Evolutionary conservation across 2,888 invertebrate genomes (phyloP).

Genomic region (Ganaspis brasiliensis): DNA sequence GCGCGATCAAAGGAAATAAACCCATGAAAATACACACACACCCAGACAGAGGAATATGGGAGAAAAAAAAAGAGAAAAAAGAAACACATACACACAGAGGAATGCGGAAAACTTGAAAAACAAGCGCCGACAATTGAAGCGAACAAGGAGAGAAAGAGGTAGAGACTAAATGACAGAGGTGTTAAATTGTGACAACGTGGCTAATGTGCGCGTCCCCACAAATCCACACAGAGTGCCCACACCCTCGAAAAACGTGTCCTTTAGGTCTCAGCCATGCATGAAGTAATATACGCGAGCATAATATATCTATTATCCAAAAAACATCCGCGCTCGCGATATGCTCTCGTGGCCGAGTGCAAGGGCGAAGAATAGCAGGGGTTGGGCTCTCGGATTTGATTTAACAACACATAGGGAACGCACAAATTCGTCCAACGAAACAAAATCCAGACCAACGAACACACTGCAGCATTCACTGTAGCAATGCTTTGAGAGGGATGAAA

Average conservation of each 20-base stretch:
- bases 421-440: constrained; percentile 41
- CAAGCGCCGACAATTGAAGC: no score
- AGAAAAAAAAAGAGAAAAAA: no score
- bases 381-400: constrained; percentile 29
- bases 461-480: constrained; percentile 61
- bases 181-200: constrained; percentile 40
- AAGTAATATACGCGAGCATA: constrained; percentile 40
- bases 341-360: constrained; percentile 26
- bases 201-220: constrained; percentile 36
- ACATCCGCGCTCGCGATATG: constrained; percentile 38
- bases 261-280: constrained; percentile 40
- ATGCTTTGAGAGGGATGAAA: constrained; percentile 31
- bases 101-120: no score
- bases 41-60: no score
- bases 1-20: no score
- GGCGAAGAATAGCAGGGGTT: constrained; percentile 16
- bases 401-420: constrained; percentile 40
- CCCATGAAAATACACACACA: no score
- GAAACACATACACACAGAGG: no score
- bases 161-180: constrained; percentile 29
- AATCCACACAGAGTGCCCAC: constrained; percentile 16
- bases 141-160: no score
- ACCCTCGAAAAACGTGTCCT: constrained; percentile 32
- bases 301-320: constrained; percentile 43
- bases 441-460: constrained; percentile 46